phyloP scores from a whole-genome alignment of 2,888 invertebrate species.

The Megaustenia siamemsis region DNA sequence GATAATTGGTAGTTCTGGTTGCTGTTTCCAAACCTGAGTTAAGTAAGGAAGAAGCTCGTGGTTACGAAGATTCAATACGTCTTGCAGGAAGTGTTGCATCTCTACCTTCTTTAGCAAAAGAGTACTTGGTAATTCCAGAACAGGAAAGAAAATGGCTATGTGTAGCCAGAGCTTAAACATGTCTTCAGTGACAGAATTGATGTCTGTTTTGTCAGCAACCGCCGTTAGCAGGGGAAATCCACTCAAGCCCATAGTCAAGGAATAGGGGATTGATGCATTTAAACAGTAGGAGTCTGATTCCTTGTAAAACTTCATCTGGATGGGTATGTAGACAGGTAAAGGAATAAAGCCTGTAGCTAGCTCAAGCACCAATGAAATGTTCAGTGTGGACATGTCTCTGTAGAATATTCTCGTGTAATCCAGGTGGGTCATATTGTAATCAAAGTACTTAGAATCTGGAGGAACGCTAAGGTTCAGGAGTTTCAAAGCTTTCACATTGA shows the following conservation, averaged over 20 bases:
- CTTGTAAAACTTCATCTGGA: constrained; percentile 50
- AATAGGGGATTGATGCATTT: constrained; percentile 56
- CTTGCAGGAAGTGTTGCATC: constrained; percentile 46
- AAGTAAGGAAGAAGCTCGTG: constrained; percentile 53
- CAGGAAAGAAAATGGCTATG: constrained; percentile 60
- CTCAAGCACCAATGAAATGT: constrained; percentile 58
- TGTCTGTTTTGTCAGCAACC: constrained; percentile 35
- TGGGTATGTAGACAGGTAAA: constrained; percentile 56
- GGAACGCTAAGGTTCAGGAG: constrained; percentile 59
- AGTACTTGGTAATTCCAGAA: constrained; percentile 56
- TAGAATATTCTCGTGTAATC: constrained; percentile 59
- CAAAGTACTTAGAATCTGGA: constrained; percentile 54
- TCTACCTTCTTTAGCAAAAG: constrained; percentile 40
- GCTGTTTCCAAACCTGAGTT: constrained; percentile 42
- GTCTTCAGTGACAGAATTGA: constrained; percentile 44
- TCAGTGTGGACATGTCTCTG: constrained; percentile 53
- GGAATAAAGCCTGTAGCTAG: constrained; percentile 59
- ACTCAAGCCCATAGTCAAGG: constrained; percentile 56
- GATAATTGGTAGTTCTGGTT: constrained; percentile 56
- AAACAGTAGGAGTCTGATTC: constrained; percentile 52
- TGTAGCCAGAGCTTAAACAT: constrained; percentile 60
- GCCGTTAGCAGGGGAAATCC: constrained; percentile 58
- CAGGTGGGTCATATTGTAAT: constrained; percentile 57
- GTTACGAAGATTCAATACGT: constrained; percentile 32
- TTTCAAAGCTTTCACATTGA: constrained; percentile 57